phyloP scores from a whole-genome alignment of 2,113 vertebrate species.

The Notiomystis cincta region DNA sequence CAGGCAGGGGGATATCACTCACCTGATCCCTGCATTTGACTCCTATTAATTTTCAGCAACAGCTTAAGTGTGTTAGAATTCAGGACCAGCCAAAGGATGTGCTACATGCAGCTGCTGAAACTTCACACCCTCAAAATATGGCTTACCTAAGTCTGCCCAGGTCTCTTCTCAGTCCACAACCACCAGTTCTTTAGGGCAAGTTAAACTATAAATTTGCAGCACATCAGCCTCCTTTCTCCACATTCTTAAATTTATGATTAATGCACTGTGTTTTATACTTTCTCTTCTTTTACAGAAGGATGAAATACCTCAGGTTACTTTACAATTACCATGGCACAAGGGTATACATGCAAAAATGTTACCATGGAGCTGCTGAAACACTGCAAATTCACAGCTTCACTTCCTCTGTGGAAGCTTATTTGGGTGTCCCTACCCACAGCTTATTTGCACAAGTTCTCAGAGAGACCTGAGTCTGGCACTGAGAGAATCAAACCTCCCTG shows the following conservation, averaged over 20 bases:
- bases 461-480: background rate
- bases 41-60: background rate
- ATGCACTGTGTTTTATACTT: background rate
- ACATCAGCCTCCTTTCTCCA: background rate
- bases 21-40: background rate
- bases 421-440: background rate
- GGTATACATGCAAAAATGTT: conserved; percentile 5
- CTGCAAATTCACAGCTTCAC: background rate
- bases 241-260: background rate
- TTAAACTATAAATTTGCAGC: background rate
- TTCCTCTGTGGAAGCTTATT: background rate
- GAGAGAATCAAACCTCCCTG: background rate
- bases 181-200: background rate
- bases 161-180: background rate
- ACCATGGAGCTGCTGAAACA: conserved; percentile 31
- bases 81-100: background rate
- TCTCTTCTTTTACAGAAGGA: background rate
- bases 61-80: background rate
- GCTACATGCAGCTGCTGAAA: background rate
- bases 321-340: background rate
- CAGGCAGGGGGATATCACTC: background rate
- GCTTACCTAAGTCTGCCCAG: background rate
- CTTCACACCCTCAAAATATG: background rate
- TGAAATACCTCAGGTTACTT: conserved; percentile 10
- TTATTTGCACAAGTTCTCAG: conserved; percentile 33